Percentiles rank a stretch among this genome's conserved stretches.
Conservation (phyloP, 2,888 invertebrate species). For the Gerosis bhagava region DNA sequence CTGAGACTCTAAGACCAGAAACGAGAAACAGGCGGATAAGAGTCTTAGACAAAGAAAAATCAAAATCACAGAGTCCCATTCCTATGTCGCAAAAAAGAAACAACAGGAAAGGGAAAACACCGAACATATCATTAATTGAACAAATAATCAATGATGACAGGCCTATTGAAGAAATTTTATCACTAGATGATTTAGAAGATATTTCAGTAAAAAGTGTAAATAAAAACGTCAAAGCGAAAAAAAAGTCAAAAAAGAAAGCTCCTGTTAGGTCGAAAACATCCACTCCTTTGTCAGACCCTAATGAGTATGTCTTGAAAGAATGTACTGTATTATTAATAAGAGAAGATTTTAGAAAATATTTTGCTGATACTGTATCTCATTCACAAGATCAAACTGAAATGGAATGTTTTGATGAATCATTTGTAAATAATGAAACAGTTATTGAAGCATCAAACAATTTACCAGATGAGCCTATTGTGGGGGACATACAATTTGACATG, state of each 20-base stretch:
- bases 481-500: slow-evolving; percentile 56
- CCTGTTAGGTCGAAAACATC: slow-evolving; percentile 31
- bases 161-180: slow-evolving; percentile 70
- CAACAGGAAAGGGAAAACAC: slow-evolving; percentile 50
- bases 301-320: slow-evolving; percentile 45
- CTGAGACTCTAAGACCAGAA: slow-evolving; percentile 33
- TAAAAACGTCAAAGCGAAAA: slow-evolving; percentile 39
- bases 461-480: slow-evolving; percentile 20
- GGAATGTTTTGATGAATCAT: no score
- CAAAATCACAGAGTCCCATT: slow-evolving; percentile 50
- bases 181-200: slow-evolving; percentile 60
- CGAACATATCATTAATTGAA: slow-evolving; percentile 69
- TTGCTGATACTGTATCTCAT: slow-evolving; percentile 19
- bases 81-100: slow-evolving; percentile 35
- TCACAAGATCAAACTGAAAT: not conserved
- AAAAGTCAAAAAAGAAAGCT: slow-evolving; percentile 39
- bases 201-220: slow-evolving; percentile 36
- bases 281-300: slow-evolving; percentile 16
- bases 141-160: slow-evolving; percentile 69
- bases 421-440: not conserved
- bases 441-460: slow-evolving; percentile 8
- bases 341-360: slow-evolving; percentile 49
- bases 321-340: slow-evolving; percentile 57
- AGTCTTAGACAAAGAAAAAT: slow-evolving; percentile 39
- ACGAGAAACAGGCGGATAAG: slow-evolving; percentile 46